Base-by-base conservation (phyloP, 2,888 invertebrate genomes). In the Anticlea derivata region DNA sequence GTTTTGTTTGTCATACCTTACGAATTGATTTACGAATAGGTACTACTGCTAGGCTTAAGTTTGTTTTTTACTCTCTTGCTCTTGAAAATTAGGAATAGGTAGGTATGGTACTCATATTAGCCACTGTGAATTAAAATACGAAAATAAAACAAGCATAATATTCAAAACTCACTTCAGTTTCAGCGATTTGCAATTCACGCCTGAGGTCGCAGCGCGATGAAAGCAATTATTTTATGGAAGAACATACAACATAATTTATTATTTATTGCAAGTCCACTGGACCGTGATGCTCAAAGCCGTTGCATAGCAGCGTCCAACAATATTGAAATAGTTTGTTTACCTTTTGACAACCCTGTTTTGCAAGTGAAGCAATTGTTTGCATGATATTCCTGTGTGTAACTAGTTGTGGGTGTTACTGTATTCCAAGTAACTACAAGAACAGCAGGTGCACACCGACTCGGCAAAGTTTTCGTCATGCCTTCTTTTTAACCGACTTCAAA, bases 311-410 rank as follows among this genome's bases (percentile, higher is more conserved):
- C 70, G 73, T 70, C 69, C 72, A 70, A 73, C 80, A 76, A 79
- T 82, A 83, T 81, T 80, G 80, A 70, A 77, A 77, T 77, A 75
- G 75, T 77, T 78, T 78, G 76, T 80, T 83, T 82, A 78, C 78
- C 67, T 78, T 76, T 71, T 75, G 61, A 71, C 72, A 67, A 67
- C 55, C 43, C 51, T 60, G 68, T 73, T 78, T 72, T 66, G 61
- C 50, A 52, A 38, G 46, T 39, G 45, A 35, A 30, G 30, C 34
- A 34, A 45, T 41, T 24, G 39, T 31, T 39, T 8, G 33, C 39
- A 20, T 34, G 22, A 13, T 41, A 37, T 41, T 47, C 26, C 17
- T 4, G 2, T 3, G 2, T 17, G 4, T 4, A 17, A 17, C 2
- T 17, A 17, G n/a, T 17, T 3, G 4, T 17, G 17, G 17, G 2